Percentiles rank a stretch among this genome's conserved stretches.
phyloP scores from a whole-genome alignment of 2,888 invertebrate species.

The Temnothorax rugatulus region DNA sequence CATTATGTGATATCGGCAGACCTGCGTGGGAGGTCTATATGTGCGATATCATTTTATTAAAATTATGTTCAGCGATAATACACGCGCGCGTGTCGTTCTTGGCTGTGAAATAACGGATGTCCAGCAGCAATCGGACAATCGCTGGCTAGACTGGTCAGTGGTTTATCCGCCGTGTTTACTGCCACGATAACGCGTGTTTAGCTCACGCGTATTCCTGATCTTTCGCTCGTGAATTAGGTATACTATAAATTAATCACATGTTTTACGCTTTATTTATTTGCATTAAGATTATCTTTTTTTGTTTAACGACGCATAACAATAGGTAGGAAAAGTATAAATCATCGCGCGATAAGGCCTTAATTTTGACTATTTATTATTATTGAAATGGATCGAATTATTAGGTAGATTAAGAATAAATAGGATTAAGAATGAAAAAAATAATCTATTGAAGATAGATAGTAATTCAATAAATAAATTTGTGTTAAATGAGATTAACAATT shows the following conservation, averaged over 20 bases:
- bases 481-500: conserved; percentile 3
- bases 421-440: not conserved
- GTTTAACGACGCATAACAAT: not conserved
- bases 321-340: not conserved
- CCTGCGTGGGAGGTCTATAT: not conserved
- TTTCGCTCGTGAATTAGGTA: conserved; percentile 4
- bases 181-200: conserved; percentile 55
- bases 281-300: not conserved
- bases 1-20: not conserved
- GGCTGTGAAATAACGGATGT: conserved; percentile 32
- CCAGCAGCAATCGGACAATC: conserved; percentile 19
- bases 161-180: conserved; percentile 52
- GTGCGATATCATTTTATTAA: conserved; percentile 40
- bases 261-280: conserved; percentile 43
- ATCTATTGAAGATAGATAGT: not conserved
- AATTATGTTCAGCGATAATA: conserved; percentile 37
- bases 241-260: not conserved
- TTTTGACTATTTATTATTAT: not conserved
- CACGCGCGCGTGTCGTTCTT: not conserved
- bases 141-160: conserved; percentile 12
- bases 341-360: not conserved
- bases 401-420: not conserved
- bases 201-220: conserved; percentile 24
- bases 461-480: not conserved
- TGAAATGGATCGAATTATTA: not conserved